Evolutionary conservation across 2,888 invertebrate genomes (phyloP), one percentile per base, ranked within the genome.

Genomic region (Meghimatium bilineatum): DNA sequence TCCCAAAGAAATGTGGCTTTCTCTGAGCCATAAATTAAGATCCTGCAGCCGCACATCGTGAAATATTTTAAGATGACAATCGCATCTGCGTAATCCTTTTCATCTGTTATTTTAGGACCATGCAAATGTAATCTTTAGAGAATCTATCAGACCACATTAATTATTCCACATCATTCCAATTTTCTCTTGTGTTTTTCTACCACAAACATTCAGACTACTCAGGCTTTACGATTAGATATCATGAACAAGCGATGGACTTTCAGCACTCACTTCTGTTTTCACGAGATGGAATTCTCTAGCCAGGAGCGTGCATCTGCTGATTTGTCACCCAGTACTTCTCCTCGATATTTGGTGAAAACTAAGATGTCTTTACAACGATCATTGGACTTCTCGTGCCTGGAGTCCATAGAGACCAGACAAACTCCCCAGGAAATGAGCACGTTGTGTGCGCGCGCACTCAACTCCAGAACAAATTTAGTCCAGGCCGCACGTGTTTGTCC

Each of bases 401-500:
- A 23, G 34, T 56, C 69, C 56, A 80, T 49, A 26, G 71, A 52
- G 71, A 71, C 71, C 52, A 52, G 56, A 8, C 52, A 80, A 49
- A 17, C 34, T 80, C 34, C 80, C 34, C 80, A 56, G 80, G 80
- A 80, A 80, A 80, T 80, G 80, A 80, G 80, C 69, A 14, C 80
- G 71, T 69, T 56, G 80, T 80, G 69, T 80, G 80, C 56, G 56
- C 52, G 44, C 79, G 79, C 52, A 26, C 71, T 80, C 80, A 71
- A 80, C 71, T 60, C 80, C 71, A 69, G 80, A 71, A 80, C 80
- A 80, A 80, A 80, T 80, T 80, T 80, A 36, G 71, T 17, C 56
- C 52, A 29, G 71, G 71, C 69, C 52, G 80, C 71, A 80, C 80
- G 80, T 80, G 80, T 69, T 78, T 78, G 44, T 29, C 44, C 78